These are phyloP conservation scores for Otolemur garnettii DNA, from an alignment of 2,113 vertebrate genomes.

Conservation along the genomic window DNA sequence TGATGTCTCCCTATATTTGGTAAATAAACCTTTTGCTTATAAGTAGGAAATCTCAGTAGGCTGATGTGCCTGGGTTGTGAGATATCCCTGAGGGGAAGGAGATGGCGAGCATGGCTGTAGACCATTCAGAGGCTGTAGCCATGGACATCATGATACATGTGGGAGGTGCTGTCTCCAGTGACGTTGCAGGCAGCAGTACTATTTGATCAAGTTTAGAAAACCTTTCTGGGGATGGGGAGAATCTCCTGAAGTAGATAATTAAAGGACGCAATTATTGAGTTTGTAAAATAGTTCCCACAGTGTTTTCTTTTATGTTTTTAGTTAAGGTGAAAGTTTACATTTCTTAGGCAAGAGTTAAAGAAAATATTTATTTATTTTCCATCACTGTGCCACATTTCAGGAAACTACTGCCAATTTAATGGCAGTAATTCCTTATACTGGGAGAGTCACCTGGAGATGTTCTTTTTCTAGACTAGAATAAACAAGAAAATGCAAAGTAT, in stretches of 20 bases:
- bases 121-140: background rate
- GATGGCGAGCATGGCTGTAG: accelerated
- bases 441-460: background rate
- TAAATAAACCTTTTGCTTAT: background rate
- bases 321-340: background rate
- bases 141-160: background rate
- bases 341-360: background rate
- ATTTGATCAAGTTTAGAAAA: background rate
- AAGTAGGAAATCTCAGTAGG: background rate
- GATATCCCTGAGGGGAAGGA: background rate
- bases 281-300: background rate
- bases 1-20: background rate
- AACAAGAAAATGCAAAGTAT: background rate
- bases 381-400: background rate
- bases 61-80: background rate
- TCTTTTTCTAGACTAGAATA: background rate
- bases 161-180: accelerated
- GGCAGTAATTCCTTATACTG: background rate
- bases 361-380: background rate
- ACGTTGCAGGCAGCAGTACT: background rate
- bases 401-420: background rate
- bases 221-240: background rate
- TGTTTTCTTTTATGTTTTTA: background rate
- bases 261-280: background rate
- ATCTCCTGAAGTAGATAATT: background rate